phyloP scores from a whole-genome alignment of 2,888 invertebrate genomes.

The Sminthurinus aureus region DNA sequence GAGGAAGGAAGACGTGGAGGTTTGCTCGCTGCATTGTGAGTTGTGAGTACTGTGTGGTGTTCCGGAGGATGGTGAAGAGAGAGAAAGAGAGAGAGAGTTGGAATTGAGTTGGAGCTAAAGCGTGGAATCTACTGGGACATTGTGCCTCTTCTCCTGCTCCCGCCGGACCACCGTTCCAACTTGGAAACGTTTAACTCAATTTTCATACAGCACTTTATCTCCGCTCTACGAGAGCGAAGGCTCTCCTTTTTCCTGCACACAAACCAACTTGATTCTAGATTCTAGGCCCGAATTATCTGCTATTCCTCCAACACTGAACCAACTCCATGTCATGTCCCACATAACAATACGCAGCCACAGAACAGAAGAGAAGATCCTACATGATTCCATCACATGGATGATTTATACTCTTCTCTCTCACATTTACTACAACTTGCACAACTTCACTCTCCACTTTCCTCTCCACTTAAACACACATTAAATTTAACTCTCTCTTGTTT shows the following conservation, averaged over 20 bases:
- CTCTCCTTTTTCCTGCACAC: neutral
- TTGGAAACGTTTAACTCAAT: conserved; percentile 59
- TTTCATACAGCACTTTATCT: conserved; percentile 50
- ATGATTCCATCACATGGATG: no score
- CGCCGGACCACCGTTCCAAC: conserved; percentile 53
- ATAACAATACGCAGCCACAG: no score
- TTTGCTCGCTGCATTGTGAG: neutral
- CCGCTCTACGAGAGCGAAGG: no score
- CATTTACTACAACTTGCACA: neutral
- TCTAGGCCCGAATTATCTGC: no score
- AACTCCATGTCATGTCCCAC: no score
- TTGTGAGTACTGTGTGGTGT: neutral
- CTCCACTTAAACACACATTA: no score
- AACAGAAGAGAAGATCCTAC: no score
- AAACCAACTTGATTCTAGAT: conserved; percentile 15
- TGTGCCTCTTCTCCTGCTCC: conserved; percentile 50
- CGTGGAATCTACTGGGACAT: conserved; percentile 40
- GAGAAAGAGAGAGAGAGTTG: conserved; percentile 12
- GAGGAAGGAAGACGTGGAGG: neutral
- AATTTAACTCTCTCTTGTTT: no score
- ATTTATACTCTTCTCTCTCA: neutral
- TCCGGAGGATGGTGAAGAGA: neutral
- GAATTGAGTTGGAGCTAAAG: conserved; percentile 33
- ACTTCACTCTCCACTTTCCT: no score
- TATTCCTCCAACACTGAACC: neutral